Evolutionary conservation across 2,113 vertebrate species (phyloP).

Genomic region (Clarias macrocephalus): DNA sequence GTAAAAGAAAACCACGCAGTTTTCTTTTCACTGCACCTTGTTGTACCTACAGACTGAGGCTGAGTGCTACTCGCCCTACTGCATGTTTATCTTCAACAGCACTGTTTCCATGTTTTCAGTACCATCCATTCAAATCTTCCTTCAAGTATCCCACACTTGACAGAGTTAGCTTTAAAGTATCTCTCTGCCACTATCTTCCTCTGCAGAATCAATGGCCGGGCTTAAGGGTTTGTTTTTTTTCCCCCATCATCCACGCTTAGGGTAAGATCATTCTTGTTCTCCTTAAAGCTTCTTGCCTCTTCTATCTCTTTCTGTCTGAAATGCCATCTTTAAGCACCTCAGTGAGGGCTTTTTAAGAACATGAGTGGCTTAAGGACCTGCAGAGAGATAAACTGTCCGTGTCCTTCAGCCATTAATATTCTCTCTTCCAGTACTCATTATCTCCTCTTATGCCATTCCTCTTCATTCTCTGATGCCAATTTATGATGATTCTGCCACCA

Average conservation of each 20-base stretch:
- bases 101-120: neutral
- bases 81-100: neutral
- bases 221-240: constrained; percentile 26
- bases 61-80: neutral
- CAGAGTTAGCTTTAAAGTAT: constrained; percentile 14
- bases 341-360: neutral
- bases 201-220: neutral
- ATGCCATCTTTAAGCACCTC: constrained; percentile 18
- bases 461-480: neutral
- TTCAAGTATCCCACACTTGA: constrained; percentile 10
- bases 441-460: neutral
- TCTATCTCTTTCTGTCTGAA: constrained; percentile 5
- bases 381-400: neutral
- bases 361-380: constrained; percentile 3
- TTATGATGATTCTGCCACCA: neutral
- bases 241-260: neutral
- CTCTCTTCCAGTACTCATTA: neutral
- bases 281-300: constrained; percentile 2
- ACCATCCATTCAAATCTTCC: neutral
- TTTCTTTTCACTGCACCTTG: neutral
- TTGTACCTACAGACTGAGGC: neutral
- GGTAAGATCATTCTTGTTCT: constrained; percentile 2
- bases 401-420: neutral
- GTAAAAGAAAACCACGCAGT: neutral
- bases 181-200: neutral